Conservation (phyloP, 2,888 invertebrate genomes). For the Cryptocheilus praepositus region DNA sequence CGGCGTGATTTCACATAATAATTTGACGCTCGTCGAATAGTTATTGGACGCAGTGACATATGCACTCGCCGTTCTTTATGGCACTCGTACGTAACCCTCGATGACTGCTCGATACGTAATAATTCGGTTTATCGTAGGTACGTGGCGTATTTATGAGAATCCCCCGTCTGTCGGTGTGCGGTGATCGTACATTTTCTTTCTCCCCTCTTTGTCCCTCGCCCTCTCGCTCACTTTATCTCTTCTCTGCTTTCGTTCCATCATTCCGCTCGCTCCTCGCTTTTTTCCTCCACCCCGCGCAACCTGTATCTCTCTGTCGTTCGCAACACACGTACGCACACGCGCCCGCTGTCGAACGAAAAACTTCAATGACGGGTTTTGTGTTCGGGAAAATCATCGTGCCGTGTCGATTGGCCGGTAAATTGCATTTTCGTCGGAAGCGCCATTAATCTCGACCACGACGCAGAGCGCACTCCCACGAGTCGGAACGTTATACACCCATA, state of each 20-base stretch:
- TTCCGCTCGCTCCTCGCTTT: not conserved
- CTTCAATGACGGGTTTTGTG: conserved; percentile 25
- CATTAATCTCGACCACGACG: conserved; percentile 46
- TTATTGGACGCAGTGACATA: conserved; percentile 16
- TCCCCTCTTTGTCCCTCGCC: not conserved
- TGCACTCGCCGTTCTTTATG: too few species aligned
- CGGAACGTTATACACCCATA: conserved; percentile 21
- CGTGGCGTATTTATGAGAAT: conserved; percentile 14
- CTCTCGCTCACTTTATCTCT: not conserved
- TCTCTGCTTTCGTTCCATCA: not conserved
- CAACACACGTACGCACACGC: not conserved
- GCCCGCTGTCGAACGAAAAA: not conserved
- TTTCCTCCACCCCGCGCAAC: not conserved
- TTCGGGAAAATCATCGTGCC: conserved; percentile 47
- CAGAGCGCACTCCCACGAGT: conserved; percentile 40
- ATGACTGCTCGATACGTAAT: conserved; percentile 15
- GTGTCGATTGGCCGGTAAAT: conserved; percentile 54
- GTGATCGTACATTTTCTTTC: not conserved
- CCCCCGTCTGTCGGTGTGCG: conserved; percentile 10
- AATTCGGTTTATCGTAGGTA: conserved; percentile 21
- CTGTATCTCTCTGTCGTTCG: not conserved
- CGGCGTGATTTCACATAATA: conserved; percentile 37
- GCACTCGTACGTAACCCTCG: conserved; percentile 9
- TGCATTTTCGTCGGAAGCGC: conserved; percentile 50
- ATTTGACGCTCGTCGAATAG: conserved; percentile 22